These are phyloP conservation scores for Epinephelus awoara DNA, from an alignment of 2,797 vertebrate genomes.

Conservation along the genomic window DNA sequence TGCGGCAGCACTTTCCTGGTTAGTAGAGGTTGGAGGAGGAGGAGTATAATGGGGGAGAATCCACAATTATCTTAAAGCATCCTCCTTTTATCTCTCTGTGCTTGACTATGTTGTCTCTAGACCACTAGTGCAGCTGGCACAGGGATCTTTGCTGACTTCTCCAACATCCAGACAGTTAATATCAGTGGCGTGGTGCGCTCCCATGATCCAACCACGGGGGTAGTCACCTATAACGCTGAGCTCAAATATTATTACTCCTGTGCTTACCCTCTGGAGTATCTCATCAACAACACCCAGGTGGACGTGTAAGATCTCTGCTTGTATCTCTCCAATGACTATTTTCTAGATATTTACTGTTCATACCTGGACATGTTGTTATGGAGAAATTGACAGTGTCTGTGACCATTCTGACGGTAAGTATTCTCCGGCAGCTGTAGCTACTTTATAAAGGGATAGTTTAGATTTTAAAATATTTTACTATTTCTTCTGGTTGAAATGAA, in stretches of 20 bases:
- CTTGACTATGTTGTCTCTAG: constrained; percentile 57
- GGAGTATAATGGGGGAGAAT: not conserved
- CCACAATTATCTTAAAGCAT: not conserved
- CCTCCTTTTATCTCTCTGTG: not conserved
- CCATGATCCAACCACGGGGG: constrained; percentile 70
- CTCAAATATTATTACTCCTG: constrained; percentile 85
- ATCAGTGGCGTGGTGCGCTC: constrained; percentile 81
- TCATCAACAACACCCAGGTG: constrained; percentile 84
- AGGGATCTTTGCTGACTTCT: constrained; percentile 82
- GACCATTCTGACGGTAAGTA: not conserved
- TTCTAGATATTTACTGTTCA: not conserved
- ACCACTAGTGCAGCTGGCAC: constrained; percentile 73
- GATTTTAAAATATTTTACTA: not conserved
- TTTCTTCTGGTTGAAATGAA: too few species aligned
- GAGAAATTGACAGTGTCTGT: not conserved
- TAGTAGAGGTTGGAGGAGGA: constrained; percentile 38
- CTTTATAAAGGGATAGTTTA: not conserved
- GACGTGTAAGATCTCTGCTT: constrained; percentile 78
- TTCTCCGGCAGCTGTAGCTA: not conserved
- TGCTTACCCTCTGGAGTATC: constrained; percentile 83
- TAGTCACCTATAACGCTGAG: constrained; percentile 80
- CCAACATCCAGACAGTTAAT: constrained; percentile 82
- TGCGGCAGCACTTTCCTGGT: constrained; percentile 82
- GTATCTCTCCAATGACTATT: too few species aligned
- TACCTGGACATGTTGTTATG: not conserved